Evolutionary conservation across 1,140 invertebrate species (phyloP).

Genomic region (Apolygus lucorum): DNA sequence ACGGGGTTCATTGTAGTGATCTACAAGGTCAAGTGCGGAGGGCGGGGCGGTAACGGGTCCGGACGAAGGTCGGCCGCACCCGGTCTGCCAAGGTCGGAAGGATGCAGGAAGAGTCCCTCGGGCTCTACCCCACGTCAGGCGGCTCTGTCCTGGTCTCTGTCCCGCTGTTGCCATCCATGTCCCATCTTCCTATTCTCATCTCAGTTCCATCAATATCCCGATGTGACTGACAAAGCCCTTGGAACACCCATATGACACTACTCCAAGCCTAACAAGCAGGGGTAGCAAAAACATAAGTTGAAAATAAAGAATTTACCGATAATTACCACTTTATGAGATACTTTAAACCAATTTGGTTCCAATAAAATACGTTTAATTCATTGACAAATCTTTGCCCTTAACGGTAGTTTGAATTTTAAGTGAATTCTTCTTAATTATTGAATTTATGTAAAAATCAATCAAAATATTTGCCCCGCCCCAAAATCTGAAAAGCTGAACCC

Average conservation of each 20-base stretch:
- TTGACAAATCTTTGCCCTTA: background rate
- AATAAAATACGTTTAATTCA: too few species aligned
- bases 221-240: background rate
- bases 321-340: too few species aligned
- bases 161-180: background rate
- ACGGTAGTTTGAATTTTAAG: background rate
- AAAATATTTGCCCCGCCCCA: background rate
- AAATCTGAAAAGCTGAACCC: background rate
- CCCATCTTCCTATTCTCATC: background rate
- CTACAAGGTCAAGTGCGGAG: too few species aligned
- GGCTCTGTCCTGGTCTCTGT: background rate
- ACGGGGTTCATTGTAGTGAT: too few species aligned
- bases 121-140: background rate
- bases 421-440: background rate
- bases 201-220: background rate
- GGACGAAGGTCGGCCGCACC: background rate
- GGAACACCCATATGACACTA: background rate
- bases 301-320: too few species aligned
- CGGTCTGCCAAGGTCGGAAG: background rate
- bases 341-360: too few species aligned
- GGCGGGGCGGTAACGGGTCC: constrained; percentile 7
- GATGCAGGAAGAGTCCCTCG: background rate
- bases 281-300: background rate
- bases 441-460: background rate
- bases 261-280: background rate